Evolutionary conservation across 2,113 vertebrate genomes (phyloP).

Genomic region (Mandrillus leucophaeus): DNA sequence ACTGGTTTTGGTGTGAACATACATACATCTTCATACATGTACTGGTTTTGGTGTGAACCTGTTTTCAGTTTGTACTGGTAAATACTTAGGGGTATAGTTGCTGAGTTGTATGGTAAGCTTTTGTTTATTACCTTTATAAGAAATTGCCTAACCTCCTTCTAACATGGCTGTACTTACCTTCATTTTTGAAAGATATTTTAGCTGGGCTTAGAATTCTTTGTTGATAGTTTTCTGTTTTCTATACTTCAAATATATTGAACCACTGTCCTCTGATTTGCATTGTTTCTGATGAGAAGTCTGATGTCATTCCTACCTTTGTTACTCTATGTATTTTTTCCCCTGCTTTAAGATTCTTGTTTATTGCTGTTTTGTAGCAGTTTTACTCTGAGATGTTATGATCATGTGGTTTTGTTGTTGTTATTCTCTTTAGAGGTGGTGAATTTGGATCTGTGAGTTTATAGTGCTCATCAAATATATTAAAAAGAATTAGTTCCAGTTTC

Average conservation of each 20-base stretch:
- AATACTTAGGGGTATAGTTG: neutral
- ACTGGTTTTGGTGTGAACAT: neutral
- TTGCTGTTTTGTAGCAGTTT: neutral
- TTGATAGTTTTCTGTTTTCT: neutral
- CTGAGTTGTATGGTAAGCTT: neutral
- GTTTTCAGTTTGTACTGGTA: neutral
- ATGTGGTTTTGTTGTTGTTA: neutral
- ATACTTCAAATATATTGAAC: conserved; percentile 5
- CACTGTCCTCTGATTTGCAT: neutral
- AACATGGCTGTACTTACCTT: neutral
- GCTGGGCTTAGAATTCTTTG: neutral
- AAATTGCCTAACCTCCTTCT: neutral
- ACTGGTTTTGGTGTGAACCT: neutral
- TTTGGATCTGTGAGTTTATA: neutral
- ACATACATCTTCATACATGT: neutral
- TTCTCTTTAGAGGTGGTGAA: neutral
- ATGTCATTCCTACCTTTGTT: neutral
- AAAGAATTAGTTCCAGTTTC: neutral
- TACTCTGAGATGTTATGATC: neutral
- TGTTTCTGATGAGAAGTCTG: neutral
- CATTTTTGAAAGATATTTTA: conserved; percentile 23
- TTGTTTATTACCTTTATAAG: neutral
- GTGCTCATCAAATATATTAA: neutral
- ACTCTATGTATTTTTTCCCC: neutral
- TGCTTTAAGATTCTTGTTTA: neutral